Evolutionary conservation across 2,113 vertebrate species (phyloP), one percentile per base, ranked within the genome.

Genomic region (Phasianus colchicus): DNA sequence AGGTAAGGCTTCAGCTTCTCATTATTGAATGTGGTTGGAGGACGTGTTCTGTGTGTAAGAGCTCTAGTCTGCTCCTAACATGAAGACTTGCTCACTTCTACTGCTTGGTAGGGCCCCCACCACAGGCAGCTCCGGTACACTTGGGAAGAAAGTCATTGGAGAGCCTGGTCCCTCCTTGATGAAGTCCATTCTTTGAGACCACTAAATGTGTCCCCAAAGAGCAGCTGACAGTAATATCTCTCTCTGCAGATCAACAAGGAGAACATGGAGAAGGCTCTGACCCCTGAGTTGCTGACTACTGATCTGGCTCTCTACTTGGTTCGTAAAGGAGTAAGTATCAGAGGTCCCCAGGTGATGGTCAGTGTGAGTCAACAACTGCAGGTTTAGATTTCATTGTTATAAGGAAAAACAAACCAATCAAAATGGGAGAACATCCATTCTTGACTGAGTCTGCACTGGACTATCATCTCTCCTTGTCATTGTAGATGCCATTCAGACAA

Each of bases 301-400:
- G 99, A 99, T 86, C 97, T 99, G 18, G 99, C 99, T 71, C 99
- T 99, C 94, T 99, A 99, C 96, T 96, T 99, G n/a, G 99, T 99
- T 91, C 98, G 94, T 67, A 99, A 99, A 96, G 99, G 99, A 94
- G 99, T 96, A 47, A 96, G 95, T 94, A 25, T n/a, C 36, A 27
- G 27, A 34, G 18, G 60, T 63, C 34, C 34, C 34, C 60, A 63
- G 60, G 60, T 63, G 22, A 38, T 38, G 22, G n/a, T 61, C 60
- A 61, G 8, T 38, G 2, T 61, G 60, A 34, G 60, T 61, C 22
- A 61, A 38, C 6, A 36, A 61, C 89, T 78, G 38, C 19, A 82
- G 61, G 38, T 83, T 73, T 6, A 2, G 45, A 63, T 20, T 82
- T 11, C 38, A 45, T 34, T 61, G 6, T 25, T 24, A 52, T 52